phyloP scores from a whole-genome alignment of 2,113 vertebrate genomes.

The Coturnix japonica region DNA sequence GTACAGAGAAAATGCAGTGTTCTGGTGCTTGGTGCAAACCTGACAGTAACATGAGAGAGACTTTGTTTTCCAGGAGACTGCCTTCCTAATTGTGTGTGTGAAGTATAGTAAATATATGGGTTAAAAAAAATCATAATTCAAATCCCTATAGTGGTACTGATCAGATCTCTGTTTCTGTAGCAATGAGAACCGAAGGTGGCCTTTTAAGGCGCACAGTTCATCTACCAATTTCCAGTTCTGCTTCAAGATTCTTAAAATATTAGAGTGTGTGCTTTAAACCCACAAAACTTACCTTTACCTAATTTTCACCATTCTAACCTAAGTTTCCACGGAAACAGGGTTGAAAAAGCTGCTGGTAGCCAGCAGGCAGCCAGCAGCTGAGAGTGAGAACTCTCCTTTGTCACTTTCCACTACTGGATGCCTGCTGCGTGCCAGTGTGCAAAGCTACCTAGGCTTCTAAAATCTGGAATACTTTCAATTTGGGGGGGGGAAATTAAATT shows the following conservation, averaged over 20 bases:
- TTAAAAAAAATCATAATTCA: conserved; percentile 41
- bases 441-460: conserved; percentile 68
- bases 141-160: conserved; percentile 27
- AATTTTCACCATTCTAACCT: conserved; percentile 75
- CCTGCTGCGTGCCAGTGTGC: conserved; percentile 75
- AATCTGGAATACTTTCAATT: conserved; percentile 69
- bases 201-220: conserved; percentile 63
- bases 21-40: neutral
- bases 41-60: neutral
- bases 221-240: conserved; percentile 61
- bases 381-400: conserved; percentile 78
- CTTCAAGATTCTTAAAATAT: conserved; percentile 68
- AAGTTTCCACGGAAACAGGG: conserved; percentile 79
- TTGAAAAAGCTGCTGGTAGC: conserved; percentile 68
- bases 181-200: conserved; percentile 66
- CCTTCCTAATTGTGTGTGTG: neutral
- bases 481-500: conserved; percentile 64
- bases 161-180: conserved; percentile 68
- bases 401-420: conserved; percentile 74
- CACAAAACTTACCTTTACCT: conserved; percentile 77
- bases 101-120: conserved; percentile 31
- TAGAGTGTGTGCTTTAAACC: conserved; percentile 70
- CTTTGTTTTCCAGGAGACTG: neutral
- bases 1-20: neutral
- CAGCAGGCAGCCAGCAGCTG: conserved; percentile 76